These are phyloP conservation scores for Portunus trituberculatus DNA, from an alignment of 1,140 invertebrate genomes.

Conservation along the genomic window DNA sequence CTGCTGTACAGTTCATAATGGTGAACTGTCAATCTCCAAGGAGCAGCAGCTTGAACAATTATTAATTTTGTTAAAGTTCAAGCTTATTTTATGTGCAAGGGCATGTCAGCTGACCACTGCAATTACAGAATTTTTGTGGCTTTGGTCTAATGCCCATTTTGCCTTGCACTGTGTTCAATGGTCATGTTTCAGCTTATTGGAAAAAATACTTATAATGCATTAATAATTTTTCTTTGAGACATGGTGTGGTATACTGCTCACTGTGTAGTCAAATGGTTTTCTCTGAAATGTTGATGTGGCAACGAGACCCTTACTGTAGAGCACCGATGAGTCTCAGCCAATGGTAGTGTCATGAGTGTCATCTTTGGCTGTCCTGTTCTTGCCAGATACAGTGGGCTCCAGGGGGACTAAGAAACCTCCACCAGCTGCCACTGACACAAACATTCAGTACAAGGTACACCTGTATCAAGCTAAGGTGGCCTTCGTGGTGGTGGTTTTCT, in stretches of 20 bases:
- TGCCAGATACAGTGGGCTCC: neutral
- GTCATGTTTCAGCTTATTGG: conserved; percentile 30
- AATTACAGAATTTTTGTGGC: neutral
- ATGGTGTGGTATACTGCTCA: conserved; percentile 36
- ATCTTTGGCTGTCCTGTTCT: neutral
- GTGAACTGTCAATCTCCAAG: conserved; percentile 60
- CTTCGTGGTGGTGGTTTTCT: neutral
- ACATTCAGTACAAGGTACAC: conserved; percentile 15
- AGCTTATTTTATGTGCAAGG: conserved; percentile 58
- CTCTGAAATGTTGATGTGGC: neutral
- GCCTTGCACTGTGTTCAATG: conserved; percentile 53
- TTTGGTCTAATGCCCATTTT: conserved; percentile 59
- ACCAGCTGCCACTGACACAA: neutral
- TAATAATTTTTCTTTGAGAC: conserved; percentile 1
- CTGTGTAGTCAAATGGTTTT: neutral
- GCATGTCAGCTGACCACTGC: conserved; percentile 61
- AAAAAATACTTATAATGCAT: conserved; percentile 45
- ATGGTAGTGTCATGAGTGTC: conserved; percentile 26
- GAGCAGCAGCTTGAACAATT: conserved; percentile 65
- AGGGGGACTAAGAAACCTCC: neutral
- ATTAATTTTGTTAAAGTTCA: conserved; percentile 57
- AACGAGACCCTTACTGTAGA: conserved; percentile 57
- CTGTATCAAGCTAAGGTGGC: conserved; percentile 45
- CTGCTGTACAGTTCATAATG: conserved; percentile 63
- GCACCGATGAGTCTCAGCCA: conserved; percentile 68